Evolutionary conservation across 2,888 invertebrate species (phyloP).

Genomic region (Noctuana brunneofusca): DNA sequence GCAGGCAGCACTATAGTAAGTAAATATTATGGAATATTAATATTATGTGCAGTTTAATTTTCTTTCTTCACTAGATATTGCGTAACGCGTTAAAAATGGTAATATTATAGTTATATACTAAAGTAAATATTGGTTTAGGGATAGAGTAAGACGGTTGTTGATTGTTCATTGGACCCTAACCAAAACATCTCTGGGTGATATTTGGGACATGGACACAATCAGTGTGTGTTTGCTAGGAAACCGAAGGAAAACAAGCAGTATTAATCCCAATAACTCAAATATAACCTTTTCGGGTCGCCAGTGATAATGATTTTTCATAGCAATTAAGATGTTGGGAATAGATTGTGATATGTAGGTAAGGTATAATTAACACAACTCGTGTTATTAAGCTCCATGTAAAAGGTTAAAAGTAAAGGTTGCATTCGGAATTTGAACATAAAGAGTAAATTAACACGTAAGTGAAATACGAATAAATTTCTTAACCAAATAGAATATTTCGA

Average conservation of each 20-base stretch:
- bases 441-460: too few relatives aligned
- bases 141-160: slow-evolving; percentile 1
- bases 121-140: not conserved
- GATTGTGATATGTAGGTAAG: too few relatives aligned
- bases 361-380: too few relatives aligned
- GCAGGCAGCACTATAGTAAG: too few relatives aligned
- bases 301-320: not conserved
- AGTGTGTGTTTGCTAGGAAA: slow-evolving; percentile 20
- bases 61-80: too few relatives aligned
- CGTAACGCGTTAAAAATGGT: too few relatives aligned
- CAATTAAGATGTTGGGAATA: not conserved
- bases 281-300: not conserved
- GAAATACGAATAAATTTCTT: not conserved
- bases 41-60: too few relatives aligned
- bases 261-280: slow-evolving; percentile 13
- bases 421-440: too few relatives aligned
- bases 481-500: not conserved
- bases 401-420: too few relatives aligned
- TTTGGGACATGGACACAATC: slow-evolving; percentile 23
- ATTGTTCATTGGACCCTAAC: not conserved
- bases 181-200: slow-evolving; percentile 14
- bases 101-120: too few relatives aligned
- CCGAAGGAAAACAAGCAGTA: slow-evolving; percentile 14
- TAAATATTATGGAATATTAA: too few relatives aligned
- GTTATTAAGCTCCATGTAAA: too few relatives aligned